Percentiles rank a stretch among this genome's conserved stretches.
Evolutionary conservation across 2,888 invertebrate species (phyloP).

Genomic region (Yponomeuta malinellus): DNA sequence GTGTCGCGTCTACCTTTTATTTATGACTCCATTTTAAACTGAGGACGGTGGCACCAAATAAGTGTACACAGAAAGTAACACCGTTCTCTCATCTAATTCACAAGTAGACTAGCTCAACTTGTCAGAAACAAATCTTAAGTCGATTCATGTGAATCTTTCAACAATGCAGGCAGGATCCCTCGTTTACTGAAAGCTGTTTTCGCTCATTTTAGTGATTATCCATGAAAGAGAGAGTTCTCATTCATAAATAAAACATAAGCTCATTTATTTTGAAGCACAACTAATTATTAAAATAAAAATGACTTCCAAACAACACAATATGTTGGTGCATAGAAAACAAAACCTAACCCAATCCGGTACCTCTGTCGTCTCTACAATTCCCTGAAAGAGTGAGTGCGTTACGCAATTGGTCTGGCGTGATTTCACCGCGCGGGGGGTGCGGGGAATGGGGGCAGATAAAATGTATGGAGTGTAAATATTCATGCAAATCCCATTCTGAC

Average conservation of each 20-base stretch:
- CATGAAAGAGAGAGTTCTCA: no score
- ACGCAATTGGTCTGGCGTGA: constrained; percentile 11
- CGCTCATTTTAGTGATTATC: no score
- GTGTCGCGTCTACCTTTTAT: constrained; percentile 66
- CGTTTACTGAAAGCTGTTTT: no score
- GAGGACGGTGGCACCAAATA: constrained; percentile 31
- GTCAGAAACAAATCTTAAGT: no score
- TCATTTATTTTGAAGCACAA: no score
- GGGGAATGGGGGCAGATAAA: background rate
- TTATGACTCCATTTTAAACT: constrained; percentile 73
- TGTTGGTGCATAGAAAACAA: background rate
- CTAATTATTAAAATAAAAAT: no score
- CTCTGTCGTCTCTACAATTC: background rate
- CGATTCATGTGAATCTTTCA: no score
- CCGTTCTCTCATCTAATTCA: background rate
- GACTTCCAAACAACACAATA: no score
- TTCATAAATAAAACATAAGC: no score
- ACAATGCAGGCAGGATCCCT: no score
- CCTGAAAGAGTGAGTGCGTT: constrained; percentile 10
- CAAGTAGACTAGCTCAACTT: no score
- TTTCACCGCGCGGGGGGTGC: background rate
- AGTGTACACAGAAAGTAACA: background rate
- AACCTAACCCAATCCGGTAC: background rate
- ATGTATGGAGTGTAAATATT: constrained; percentile 12
- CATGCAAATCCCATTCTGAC: constrained; percentile 6